Conservation (phyloP, 2,888 invertebrate species). For the Operophtera brumata region DNA sequence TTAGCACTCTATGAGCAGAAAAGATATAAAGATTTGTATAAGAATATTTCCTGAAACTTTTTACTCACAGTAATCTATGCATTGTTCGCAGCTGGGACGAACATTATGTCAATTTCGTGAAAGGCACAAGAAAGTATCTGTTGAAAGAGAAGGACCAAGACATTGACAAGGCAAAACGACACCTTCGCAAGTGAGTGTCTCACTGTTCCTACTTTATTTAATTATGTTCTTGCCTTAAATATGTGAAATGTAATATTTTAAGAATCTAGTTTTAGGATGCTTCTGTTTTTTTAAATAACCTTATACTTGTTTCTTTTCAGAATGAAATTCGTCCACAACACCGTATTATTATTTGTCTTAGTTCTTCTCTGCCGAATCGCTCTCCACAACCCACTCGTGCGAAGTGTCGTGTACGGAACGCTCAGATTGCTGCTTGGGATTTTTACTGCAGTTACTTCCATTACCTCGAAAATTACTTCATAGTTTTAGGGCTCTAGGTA, state of each 20-base stretch:
- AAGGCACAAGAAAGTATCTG: constrained; percentile 84
- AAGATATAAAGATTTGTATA: no score
- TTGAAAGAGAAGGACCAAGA: constrained; percentile 84
- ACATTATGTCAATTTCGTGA: constrained; percentile 82
- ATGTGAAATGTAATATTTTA: no score
- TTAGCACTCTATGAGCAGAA: no score
- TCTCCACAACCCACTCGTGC: constrained; percentile 49
- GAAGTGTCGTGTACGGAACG: constrained; percentile 48
- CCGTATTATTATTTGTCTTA: constrained; percentile 45
- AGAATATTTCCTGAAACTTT: no score
- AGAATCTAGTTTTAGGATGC: no score
- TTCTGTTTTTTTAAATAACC: not conserved
- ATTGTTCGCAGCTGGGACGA: constrained; percentile 78
- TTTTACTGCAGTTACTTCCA: constrained; percentile 3
- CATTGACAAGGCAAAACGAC: constrained; percentile 75
- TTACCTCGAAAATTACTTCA: constrained; percentile 4
- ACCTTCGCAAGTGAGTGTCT: constrained; percentile 72
- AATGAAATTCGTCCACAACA: constrained; percentile 60
- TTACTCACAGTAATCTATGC: not conserved
- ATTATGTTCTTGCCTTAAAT: no score
- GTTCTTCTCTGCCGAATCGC: constrained; percentile 51
- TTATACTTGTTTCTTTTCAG: constrained; percentile 44
- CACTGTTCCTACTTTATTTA: not conserved
- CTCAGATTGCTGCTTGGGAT: constrained; percentile 48
- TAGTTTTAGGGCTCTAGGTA: constrained; percentile 5